phyloP scores from a whole-genome alignment of 1,140 invertebrate genomes.

The Harlomillsia oculata region DNA sequence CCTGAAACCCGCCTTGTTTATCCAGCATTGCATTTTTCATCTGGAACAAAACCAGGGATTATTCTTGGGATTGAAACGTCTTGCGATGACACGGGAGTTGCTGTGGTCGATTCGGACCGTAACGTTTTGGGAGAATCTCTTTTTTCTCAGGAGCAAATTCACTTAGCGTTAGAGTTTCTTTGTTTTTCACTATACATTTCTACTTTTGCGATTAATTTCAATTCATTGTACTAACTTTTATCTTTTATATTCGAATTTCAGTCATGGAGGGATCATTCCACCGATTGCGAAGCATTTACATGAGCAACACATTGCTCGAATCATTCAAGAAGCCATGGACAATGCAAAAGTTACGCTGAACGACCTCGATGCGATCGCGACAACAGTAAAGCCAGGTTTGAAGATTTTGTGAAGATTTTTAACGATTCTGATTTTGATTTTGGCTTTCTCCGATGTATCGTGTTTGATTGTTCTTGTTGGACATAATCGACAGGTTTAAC shows the following conservation, averaged over 20 bases:
- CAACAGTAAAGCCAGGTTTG: constrained; percentile 80
- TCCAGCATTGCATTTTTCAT: not conserved
- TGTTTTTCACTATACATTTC: too few relatives aligned
- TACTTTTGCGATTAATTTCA: constrained; percentile 17
- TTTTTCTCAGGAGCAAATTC: constrained; percentile 62
- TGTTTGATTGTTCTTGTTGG: not conserved
- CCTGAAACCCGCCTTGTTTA: too few relatives aligned
- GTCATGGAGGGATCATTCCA: constrained; percentile 85
- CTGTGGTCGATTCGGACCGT: constrained; percentile 63
- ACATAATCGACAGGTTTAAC: constrained; percentile 51
- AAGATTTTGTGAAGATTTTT: constrained; percentile 4
- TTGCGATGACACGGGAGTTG: constrained; percentile 93
- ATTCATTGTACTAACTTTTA: not conserved
- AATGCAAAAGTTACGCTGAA: constrained; percentile 54
- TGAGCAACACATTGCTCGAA: constrained; percentile 60
- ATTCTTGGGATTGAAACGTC: constrained; percentile 95
- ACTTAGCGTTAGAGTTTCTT: constrained; percentile 56
- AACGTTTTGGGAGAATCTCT: constrained; percentile 67
- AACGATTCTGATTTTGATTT: not conserved
- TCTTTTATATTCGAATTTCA: constrained; percentile 40
- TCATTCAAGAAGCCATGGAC: constrained; percentile 59
- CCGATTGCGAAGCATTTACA: constrained; percentile 72
- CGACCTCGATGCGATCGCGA: constrained; percentile 80
- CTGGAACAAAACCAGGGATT: constrained; percentile 29
- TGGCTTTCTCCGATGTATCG: not conserved